These are phyloP conservation scores for Malacosoma neustria DNA, from an alignment of 2,888 invertebrate genomes.

Conservation along the genomic window DNA sequence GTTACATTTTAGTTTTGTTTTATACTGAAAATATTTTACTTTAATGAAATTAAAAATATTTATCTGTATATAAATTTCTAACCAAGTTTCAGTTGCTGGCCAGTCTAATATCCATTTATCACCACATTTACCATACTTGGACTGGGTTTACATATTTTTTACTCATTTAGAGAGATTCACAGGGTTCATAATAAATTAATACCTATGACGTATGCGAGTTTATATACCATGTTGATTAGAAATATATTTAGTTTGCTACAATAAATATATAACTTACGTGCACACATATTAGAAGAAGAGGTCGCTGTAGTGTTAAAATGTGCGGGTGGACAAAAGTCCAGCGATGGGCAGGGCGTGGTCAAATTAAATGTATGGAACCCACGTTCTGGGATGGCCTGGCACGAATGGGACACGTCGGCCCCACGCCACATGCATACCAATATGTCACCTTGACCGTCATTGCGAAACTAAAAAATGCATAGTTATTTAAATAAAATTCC, in stretches of 20 bases:
- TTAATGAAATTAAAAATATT: too few relatives aligned
- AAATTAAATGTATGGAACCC: slow-evolving; percentile 60
- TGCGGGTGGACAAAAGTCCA: slow-evolving; percentile 66
- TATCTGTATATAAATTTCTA: too few relatives aligned
- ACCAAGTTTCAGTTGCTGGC: too few relatives aligned
- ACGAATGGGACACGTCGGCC: slow-evolving; percentile 53
- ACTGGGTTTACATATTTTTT: too few relatives aligned
- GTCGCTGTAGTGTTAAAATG: slow-evolving; percentile 67
- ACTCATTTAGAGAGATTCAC: too few relatives aligned
- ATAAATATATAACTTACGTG: slow-evolving; percentile 58
- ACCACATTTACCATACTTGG: too few relatives aligned
- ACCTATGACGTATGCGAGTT: too few relatives aligned
- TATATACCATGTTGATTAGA: too few relatives aligned
- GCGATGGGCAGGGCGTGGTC: slow-evolving; percentile 56
- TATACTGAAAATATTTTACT: slow-evolving; percentile 4
- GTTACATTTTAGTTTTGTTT: slow-evolving; percentile 9
- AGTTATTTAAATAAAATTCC: too few relatives aligned
- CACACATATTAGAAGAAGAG: slow-evolving; percentile 69
- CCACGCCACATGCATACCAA: slow-evolving; percentile 75
- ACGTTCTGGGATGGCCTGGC: slow-evolving; percentile 59
- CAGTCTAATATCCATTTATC: too few relatives aligned
- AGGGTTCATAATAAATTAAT: too few relatives aligned
- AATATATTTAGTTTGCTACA: too few relatives aligned
- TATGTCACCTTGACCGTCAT: slow-evolving; percentile 67
- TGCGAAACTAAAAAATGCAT: slow-evolving; percentile 54